Evolutionary conservation across 2,113 vertebrate species (phyloP).

Genomic region (Rafetus swinhoei): DNA sequence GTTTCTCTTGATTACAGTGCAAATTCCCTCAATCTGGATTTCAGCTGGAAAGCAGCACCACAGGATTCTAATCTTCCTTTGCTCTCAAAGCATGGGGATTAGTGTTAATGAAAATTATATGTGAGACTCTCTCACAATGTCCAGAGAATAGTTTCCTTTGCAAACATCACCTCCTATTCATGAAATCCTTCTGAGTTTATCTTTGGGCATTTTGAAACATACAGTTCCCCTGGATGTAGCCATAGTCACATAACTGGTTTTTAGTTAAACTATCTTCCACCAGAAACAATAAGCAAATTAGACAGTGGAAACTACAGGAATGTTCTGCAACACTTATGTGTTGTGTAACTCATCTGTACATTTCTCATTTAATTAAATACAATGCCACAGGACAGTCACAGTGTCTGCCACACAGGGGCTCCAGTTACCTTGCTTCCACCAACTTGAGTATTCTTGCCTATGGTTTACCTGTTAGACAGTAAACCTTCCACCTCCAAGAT

Average conservation of each 20-base stretch:
- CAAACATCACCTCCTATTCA: constrained; percentile 14
- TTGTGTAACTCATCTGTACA: not conserved
- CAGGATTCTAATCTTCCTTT: not conserved
- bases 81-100: constrained; percentile 5
- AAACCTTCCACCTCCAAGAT: not conserved
- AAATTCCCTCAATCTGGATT: constrained; percentile 8
- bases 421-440: not conserved
- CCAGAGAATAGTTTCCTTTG: not conserved
- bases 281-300: not conserved
- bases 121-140: not conserved
- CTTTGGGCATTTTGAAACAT: constrained; percentile 8
- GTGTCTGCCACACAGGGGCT: not conserved
- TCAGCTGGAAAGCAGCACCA: constrained; percentile 16
- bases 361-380: not conserved
- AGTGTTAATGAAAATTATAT: not conserved
- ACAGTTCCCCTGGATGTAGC: constrained; percentile 9
- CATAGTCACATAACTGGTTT: not conserved
- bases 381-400: not conserved
- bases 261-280: not conserved
- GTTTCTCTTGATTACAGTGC: not conserved
- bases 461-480: not conserved
- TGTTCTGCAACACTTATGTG: not conserved
- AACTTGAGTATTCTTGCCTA: not conserved
- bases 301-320: not conserved
- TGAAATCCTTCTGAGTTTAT: constrained; percentile 17